A percentile compares a stretch with the other conserved stretches of the same genome.
Evolutionary conservation across 2,113 vertebrate species (phyloP).

Genomic region (Psilopogon haemacephalus): DNA sequence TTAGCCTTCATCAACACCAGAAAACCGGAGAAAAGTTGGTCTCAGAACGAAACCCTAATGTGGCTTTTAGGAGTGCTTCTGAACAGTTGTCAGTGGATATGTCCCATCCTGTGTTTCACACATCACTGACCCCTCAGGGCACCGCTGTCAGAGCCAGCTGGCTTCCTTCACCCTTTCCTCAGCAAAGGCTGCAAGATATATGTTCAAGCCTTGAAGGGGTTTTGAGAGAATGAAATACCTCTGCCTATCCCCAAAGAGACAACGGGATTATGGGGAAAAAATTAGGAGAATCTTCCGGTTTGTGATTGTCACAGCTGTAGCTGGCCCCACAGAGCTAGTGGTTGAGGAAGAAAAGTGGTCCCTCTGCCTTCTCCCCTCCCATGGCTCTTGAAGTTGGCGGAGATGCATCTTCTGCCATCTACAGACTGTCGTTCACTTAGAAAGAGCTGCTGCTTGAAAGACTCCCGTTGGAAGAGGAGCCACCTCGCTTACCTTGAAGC

Average conservation of each 20-base stretch:
- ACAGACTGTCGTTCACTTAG: background rate
- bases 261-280: background rate
- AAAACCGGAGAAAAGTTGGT: background rate
- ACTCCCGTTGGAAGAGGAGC: background rate
- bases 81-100: background rate
- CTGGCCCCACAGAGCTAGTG: background rate
- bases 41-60: background rate
- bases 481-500: background rate
- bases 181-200: background rate
- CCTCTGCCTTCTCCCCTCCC: background rate
- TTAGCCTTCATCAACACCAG: background rate
- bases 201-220: background rate
- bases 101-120: background rate
- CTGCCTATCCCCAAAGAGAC: background rate
- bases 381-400: rapidly evolving
- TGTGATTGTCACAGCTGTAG: background rate
- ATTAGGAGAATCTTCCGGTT: background rate
- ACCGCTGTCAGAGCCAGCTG: background rate
- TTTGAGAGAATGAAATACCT: background rate
- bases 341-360: background rate
- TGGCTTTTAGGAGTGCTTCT: background rate
- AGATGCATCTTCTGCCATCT: background rate
- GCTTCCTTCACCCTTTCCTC: background rate
- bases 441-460: background rate
- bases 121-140: background rate